A percentile compares a stretch with the other conserved stretches of the same genome.
phyloP scores from a whole-genome alignment of 1,140 invertebrate species.

The Geopemphigus sp. region DNA sequence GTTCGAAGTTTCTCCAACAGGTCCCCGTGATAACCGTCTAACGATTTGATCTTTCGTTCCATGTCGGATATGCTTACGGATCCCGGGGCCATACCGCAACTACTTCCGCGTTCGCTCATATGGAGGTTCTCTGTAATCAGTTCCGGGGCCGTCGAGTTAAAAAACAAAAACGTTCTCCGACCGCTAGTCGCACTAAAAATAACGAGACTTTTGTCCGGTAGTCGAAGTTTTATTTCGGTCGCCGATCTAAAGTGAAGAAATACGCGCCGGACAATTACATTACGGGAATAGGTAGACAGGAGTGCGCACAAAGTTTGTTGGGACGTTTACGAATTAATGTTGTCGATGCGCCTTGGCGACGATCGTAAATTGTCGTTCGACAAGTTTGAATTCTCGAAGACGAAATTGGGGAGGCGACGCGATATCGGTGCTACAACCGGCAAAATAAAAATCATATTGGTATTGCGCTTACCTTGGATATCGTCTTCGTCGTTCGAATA shows the following conservation, averaged over 20 bases:
- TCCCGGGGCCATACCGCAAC: conserved; percentile 57
- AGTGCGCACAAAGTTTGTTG: background rate
- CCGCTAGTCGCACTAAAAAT: too few species aligned
- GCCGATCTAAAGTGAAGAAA: too few species aligned
- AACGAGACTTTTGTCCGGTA: too few species aligned
- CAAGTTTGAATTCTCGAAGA: conserved; percentile 16
- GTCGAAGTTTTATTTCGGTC: too few species aligned
- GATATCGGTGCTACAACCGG: background rate
- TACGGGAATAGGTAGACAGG: background rate
- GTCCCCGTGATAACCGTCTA: conserved; percentile 91
- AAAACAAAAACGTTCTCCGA: too few species aligned
- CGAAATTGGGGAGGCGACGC: too few species aligned
- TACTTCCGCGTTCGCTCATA: conserved; percentile 56
- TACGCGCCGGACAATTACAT: background rate
- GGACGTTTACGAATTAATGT: background rate
- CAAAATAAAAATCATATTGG: too few species aligned
- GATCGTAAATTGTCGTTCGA: background rate
- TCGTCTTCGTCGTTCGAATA: conserved; percentile 38
- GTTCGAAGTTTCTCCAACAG: conserved; percentile 83
- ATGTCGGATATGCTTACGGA: conserved; percentile 65
- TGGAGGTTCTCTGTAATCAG: conserved; percentile 35
- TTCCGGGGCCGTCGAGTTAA: background rate
- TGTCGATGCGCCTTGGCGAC: background rate
- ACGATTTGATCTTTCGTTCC: conserved; percentile 76
- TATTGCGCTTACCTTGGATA: conserved; percentile 13